Percentiles rank a stretch among this genome's conserved stretches.
Evolutionary conservation across 2,113 vertebrate species (phyloP).

Genomic region (Bagarius yarrelli): DNA sequence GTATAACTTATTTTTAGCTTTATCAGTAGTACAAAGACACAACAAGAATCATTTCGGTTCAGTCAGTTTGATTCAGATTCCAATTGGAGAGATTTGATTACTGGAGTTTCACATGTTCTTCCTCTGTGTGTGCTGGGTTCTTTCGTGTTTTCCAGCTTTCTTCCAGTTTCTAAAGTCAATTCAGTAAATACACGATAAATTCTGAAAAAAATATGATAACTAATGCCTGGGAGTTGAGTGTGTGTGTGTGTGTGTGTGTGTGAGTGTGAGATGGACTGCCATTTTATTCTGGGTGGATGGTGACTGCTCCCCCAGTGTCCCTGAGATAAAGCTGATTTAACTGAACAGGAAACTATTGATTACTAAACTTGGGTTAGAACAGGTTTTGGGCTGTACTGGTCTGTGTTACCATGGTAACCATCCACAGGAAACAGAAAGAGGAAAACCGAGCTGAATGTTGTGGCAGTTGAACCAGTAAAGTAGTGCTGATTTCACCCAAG

Average conservation of each 20-base stretch:
- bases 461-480: not conserved
- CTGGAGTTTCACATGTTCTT: not conserved
- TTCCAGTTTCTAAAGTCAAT: not conserved
- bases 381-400: not conserved
- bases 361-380: not conserved
- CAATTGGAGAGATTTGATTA: not conserved
- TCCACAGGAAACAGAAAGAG: not conserved
- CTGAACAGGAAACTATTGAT: not conserved
- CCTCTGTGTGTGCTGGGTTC: not conserved
- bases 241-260: not conserved
- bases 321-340: not conserved
- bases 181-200: no score
- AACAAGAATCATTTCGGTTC: not conserved
- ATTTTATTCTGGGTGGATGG: not conserved
- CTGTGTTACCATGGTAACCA: not conserved
- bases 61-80: not conserved
- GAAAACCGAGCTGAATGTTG: not conserved
- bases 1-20: no score
- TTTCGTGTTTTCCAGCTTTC: not conserved
- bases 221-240: not conserved
- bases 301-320: not conserved
- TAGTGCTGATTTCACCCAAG: no score
- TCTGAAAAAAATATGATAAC: not conserved
- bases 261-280: not conserved
- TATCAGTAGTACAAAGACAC: no score